Base-by-base conservation (phyloP, 2,888 invertebrate species). In the Trichogramma dendrolimi region DNA sequence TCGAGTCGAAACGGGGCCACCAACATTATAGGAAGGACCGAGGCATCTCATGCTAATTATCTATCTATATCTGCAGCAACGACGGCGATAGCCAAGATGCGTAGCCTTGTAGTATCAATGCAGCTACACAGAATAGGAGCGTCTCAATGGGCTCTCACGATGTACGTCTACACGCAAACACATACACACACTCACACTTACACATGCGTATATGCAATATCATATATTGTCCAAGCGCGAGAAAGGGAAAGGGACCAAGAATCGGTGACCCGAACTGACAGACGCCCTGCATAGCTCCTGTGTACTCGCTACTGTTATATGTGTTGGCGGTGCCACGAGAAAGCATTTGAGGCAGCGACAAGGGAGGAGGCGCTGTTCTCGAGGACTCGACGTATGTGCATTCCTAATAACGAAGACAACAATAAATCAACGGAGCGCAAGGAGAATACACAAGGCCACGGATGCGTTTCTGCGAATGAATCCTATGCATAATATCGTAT, bases 401-500 rank as follows among this genome's bases (percentile, higher is more conserved):
- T 79, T 79, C 78, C 78, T 78, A 78, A 79, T 79, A 78, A 78
- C 77, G 78, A 79, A 79, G 79, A 79, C 78, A 77, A 75, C 78
- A 76, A 79, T 79, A 79, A 79, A 79, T 79, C 79, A 79, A 78
- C 74, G 71, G 69, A 77, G 77, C 77, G 76, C 73, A 72, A 69
- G 72, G 74, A 77, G 78, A 77, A 79, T 78, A 77, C 74, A 75
- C 74, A 46, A 46, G n/a, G 8, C 73, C 76, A 75, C 77, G 76
- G 78, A 78, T 78, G 75, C 74, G 73, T 77, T 10, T 27, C 41
- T 39, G 10, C 49, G 49, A 11, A 10, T 48, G n/a, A 60, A 78
- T 76, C 75, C 78, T 77, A 75, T 77, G 77, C 78, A 77, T 79
- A 77, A 78, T 78, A 78, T 77, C 74, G 76, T 73, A 74, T 77